Percentiles rank a stretch among this genome's conserved stretches.
Conservation (phyloP, 2,113 vertebrate genomes). For the Amblyopsis rosae region DNA sequence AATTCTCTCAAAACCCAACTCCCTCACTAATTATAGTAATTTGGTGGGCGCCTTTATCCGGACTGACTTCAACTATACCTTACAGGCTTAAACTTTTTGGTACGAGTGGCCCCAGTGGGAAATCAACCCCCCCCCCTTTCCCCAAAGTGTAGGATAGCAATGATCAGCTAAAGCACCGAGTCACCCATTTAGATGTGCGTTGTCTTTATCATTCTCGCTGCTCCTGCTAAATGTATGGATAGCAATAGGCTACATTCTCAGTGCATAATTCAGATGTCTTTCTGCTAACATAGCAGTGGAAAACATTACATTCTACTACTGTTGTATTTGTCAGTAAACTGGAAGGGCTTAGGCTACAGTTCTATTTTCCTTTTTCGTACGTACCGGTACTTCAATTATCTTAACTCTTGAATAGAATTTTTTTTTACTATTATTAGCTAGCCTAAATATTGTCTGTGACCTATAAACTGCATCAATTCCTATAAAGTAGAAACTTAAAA, state of each 20-base stretch:
- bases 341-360: too few relatives aligned
- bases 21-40: constrained; percentile 65
- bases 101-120: constrained; percentile 58
- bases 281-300: background rate
- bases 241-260: constrained; percentile 5
- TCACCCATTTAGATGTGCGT: constrained; percentile 17
- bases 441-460: background rate
- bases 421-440: too few relatives aligned
- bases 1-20: constrained; percentile 56
- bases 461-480: background rate
- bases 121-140: constrained; percentile 25
- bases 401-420: background rate
- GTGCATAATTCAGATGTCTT: background rate
- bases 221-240: constrained; percentile 20
- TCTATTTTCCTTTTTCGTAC: background rate
- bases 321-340: background rate
- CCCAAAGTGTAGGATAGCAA: constrained; percentile 26
- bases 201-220: constrained; percentile 20
- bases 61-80: constrained; percentile 46
- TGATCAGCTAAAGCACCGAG: constrained; percentile 43
- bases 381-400: background rate
- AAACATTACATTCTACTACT: background rate
- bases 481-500: background rate
- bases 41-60: constrained; percentile 52
- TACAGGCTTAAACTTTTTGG: constrained; percentile 37